phyloP scores from a whole-genome alignment of 2,797 vertebrate genomes.

The Myioborus miniatus region DNA sequence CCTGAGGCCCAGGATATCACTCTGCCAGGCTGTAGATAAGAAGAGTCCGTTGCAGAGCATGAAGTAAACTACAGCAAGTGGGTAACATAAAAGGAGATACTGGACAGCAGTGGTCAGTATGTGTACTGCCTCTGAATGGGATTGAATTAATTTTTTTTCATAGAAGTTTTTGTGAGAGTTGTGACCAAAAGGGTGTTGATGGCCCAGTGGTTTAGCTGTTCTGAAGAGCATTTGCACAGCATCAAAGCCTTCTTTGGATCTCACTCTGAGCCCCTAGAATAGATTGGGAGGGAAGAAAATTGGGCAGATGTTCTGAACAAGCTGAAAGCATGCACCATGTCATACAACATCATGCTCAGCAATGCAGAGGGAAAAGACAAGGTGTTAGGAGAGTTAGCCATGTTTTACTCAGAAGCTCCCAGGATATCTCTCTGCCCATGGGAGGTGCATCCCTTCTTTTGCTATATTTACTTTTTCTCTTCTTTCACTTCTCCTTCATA shows the following conservation, averaged over 20 bases:
- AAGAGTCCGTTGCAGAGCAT: background rate
- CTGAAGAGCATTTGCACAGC: background rate
- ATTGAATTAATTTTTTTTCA: background rate
- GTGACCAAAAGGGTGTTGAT: background rate
- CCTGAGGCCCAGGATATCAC: background rate
- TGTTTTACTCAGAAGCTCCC: background rate
- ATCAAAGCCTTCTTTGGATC: background rate
- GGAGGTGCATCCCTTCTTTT: background rate
- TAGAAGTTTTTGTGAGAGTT: background rate
- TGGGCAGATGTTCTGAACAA: background rate
- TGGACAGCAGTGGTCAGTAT: background rate
- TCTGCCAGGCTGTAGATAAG: background rate
- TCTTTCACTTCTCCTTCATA: background rate
- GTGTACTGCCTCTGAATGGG: background rate
- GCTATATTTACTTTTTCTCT: background rate
- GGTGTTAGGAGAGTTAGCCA: rapidly evolving
- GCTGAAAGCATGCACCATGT: background rate
- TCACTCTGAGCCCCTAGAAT: background rate
- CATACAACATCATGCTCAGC: background rate
- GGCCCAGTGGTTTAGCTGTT: background rate
- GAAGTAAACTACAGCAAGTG: background rate
- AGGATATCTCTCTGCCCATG: background rate
- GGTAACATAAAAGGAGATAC: background rate
- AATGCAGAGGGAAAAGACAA: background rate
- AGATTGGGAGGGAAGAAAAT: background rate